Conservation (phyloP, 1,140 invertebrate genomes). For the Eubasilissa regina region DNA sequence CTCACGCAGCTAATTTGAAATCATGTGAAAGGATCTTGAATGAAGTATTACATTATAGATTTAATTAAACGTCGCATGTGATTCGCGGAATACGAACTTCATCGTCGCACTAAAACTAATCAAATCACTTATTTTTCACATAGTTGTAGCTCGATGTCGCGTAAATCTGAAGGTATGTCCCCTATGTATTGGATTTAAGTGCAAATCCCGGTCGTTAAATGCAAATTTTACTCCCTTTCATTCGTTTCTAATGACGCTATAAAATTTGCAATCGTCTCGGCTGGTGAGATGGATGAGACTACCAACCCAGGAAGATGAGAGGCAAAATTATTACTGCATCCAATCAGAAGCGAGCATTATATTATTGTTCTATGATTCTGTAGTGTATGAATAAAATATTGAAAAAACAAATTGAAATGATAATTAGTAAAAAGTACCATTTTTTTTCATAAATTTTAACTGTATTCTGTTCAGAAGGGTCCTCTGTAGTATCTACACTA, state of each 20-base stretch:
- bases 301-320: slow-evolving; percentile 22
- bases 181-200: slow-evolving; percentile 56
- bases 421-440: too few relatives aligned
- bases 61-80: too few relatives aligned
- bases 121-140: slow-evolving; percentile 18
- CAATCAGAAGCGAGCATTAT: slow-evolving; percentile 33
- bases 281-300: slow-evolving; percentile 29
- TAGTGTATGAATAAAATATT: slow-evolving; percentile 14
- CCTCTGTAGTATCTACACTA: too few relatives aligned
- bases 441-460: too few relatives aligned
- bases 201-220: slow-evolving; percentile 60
- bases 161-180: slow-evolving; percentile 20
- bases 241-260: slow-evolving; percentile 57
- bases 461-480: too few relatives aligned
- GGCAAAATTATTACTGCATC: slow-evolving; percentile 7
- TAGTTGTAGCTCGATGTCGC: not conserved
- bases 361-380: slow-evolving; percentile 10
- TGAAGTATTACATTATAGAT: too few relatives aligned
- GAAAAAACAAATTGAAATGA: too few relatives aligned
- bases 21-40: too few relatives aligned
- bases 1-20: too few relatives aligned
- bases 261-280: slow-evolving; percentile 57
- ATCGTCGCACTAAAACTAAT: not conserved
- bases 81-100: too few relatives aligned
- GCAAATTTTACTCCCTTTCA: slow-evolving; percentile 58